Evolutionary conservation across 2,113 vertebrate species (phyloP).

Genomic region (Tauraco erythrolophus): DNA sequence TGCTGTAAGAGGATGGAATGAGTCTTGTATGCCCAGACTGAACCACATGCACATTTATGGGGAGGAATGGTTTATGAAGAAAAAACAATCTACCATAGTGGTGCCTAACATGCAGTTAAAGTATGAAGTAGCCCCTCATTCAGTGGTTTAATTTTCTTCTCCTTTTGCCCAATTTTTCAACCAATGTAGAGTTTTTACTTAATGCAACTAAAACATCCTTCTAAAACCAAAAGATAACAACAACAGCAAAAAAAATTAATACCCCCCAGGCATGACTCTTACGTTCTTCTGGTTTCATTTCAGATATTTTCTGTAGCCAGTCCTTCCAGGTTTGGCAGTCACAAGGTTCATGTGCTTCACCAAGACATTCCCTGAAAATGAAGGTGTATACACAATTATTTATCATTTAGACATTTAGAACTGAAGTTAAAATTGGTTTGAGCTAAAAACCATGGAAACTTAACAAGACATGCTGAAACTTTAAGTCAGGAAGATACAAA

Average conservation of each 20-base stretch:
- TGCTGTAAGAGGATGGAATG: background rate
- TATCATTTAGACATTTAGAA: background rate
- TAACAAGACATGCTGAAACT: background rate
- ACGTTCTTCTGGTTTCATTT: slow-evolving; percentile 98
- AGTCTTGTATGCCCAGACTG: background rate
- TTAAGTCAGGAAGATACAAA: background rate
- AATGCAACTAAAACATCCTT: background rate
- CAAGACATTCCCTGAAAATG: slow-evolving; percentile 90
- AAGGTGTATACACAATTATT: background rate
- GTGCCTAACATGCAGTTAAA: background rate
- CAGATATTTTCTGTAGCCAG: slow-evolving; percentile 94
- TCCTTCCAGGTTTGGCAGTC: slow-evolving; percentile 96
- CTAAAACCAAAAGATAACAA: background rate
- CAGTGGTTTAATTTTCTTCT: background rate
- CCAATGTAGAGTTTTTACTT: background rate
- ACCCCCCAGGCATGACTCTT: slow-evolving; percentile 33
- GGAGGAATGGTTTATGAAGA: background rate
- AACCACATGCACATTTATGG: background rate
- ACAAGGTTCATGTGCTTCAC: slow-evolving; percentile 97
- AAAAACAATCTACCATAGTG: background rate
- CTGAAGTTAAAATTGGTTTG: background rate
- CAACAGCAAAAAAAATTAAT: background rate
- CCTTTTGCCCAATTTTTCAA: background rate
- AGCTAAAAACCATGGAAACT: background rate
- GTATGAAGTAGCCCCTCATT: background rate